Evolutionary conservation across 1,140 invertebrate genomes (phyloP).

Genomic region (Chrysoperla carnea): DNA sequence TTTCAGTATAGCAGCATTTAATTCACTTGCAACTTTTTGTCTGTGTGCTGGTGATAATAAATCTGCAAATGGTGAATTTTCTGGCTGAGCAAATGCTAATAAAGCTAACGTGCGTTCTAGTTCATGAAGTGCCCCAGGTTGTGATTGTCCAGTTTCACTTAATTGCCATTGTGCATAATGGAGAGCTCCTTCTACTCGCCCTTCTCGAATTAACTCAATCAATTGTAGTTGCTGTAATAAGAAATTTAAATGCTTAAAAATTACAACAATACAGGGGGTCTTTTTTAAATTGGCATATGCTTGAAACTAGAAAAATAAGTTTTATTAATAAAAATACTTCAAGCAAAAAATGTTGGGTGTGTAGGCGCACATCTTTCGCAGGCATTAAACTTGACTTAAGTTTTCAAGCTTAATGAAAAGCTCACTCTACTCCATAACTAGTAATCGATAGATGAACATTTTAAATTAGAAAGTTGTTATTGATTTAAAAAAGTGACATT

Average conservation of each 20-base stretch:
- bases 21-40: slow-evolving; percentile 87
- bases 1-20: slow-evolving; percentile 90
- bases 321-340: too few species aligned
- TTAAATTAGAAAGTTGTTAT: too few species aligned
- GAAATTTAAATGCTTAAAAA: slow-evolving; percentile 1
- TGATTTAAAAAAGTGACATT: too few species aligned
- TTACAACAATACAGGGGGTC: too few species aligned
- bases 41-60: slow-evolving; percentile 80
- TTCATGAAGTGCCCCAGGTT: slow-evolving; percentile 57
- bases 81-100: slow-evolving; percentile 91
- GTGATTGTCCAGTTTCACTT: slow-evolving; percentile 79
- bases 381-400: too few species aligned
- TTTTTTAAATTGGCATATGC: too few species aligned
- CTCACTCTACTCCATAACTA: too few species aligned
- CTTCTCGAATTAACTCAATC: slow-evolving; percentile 78
- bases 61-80: slow-evolving; percentile 87
- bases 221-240: slow-evolving; percentile 72
- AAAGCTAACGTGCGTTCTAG: slow-evolving; percentile 79
- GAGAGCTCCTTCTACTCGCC: slow-evolving; percentile 87
- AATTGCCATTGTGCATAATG: slow-evolving; percentile 89
- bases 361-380: too few species aligned
- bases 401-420: too few species aligned
- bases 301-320: too few species aligned
- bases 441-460: too few species aligned
- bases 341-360: too few species aligned